Conservation (phyloP, 2,113 vertebrate species). For the Mystacornis crossleyi region DNA sequence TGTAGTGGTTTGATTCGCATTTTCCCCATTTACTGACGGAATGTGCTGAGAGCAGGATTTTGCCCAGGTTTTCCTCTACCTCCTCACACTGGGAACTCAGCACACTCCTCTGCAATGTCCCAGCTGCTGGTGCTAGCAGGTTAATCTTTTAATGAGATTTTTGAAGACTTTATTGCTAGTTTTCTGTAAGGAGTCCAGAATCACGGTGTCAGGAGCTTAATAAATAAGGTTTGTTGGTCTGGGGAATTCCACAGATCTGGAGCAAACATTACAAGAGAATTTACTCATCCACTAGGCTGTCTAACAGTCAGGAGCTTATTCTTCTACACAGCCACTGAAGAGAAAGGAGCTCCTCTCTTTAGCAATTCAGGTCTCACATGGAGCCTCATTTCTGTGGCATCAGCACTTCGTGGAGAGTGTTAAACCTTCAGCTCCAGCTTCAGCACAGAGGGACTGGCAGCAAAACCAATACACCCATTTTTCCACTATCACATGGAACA, state of each 20-base stretch:
- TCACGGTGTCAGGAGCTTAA: neutral
- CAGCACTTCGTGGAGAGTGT: neutral
- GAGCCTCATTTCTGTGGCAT: neutral
- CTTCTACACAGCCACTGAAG: neutral
- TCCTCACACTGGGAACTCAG: neutral
- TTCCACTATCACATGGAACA: neutral
- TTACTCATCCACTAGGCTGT: neutral
- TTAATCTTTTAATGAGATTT: constrained; percentile 66
- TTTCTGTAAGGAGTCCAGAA: neutral
- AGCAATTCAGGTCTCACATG: neutral
- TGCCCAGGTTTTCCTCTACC: neutral
- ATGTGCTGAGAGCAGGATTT: neutral
- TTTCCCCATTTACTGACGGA: neutral
- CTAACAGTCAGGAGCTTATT: neutral
- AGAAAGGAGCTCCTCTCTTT: neutral
- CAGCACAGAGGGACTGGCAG: neutral
- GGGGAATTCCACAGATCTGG: neutral
- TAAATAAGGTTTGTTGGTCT: neutral
- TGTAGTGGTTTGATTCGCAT: too few species aligned
- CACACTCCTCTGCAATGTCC: neutral
- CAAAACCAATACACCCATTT: neutral
- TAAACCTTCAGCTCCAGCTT: neutral
- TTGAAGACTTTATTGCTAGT: neutral
- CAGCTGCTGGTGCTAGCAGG: neutral
- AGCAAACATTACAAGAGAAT: neutral